Evolutionary conservation across 2,797 vertebrate genomes (phyloP).

Genomic region (Xerus rutilus): DNA sequence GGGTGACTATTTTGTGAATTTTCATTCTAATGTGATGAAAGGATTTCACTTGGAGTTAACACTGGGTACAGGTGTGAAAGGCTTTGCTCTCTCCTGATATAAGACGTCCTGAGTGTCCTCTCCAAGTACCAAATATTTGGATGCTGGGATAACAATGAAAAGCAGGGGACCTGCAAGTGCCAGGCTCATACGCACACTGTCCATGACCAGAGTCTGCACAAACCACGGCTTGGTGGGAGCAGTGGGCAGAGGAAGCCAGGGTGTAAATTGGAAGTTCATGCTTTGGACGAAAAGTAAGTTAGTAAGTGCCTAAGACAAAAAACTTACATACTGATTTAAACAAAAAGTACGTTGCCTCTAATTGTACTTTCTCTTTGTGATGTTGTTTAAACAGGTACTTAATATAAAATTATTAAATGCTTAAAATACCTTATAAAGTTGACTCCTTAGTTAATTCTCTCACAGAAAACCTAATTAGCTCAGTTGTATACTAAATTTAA

Average conservation of each 20-base stretch:
- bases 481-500: neutral
- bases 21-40: slow-evolving; percentile 29
- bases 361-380: slow-evolving; percentile 37
- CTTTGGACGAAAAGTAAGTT: neutral
- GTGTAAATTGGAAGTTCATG: neutral
- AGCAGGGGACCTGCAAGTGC: neutral
- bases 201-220: neutral
- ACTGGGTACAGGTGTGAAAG: neutral
- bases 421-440: slow-evolving; percentile 1
- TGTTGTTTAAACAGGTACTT: neutral
- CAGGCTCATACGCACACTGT: neutral
- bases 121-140: neutral
- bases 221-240: neutral
- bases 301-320: neutral
- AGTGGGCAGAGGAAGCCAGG: neutral
- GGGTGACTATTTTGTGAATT: neutral
- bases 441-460: neutral
- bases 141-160: neutral
- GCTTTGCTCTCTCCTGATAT: neutral
- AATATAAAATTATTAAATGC: neutral
- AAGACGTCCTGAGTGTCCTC: neutral
- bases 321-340: neutral
- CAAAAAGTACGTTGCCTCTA: neutral
- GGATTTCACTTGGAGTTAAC: neutral
- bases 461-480: neutral